phyloP scores from a whole-genome alignment of 2,888 invertebrate species.

The Micropterix aruncella region DNA sequence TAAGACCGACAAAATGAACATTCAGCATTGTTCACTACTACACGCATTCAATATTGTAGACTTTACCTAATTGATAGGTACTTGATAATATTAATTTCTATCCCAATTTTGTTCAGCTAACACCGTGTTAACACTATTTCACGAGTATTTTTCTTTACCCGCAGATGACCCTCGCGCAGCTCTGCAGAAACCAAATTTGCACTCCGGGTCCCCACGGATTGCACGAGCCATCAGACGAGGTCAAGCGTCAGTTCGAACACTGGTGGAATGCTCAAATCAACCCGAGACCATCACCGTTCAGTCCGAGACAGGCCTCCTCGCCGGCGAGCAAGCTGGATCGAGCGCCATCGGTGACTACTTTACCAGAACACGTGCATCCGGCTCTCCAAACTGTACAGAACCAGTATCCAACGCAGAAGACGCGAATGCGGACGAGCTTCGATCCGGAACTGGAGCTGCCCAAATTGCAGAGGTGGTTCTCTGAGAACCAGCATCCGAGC shows the following conservation, averaged over 20 bases:
- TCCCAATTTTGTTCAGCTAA: no score
- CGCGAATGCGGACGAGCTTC: slow-evolving; percentile 91
- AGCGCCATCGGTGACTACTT: slow-evolving; percentile 29
- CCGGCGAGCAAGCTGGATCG: slow-evolving; percentile 37
- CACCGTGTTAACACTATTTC: no score
- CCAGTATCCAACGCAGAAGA: slow-evolving; percentile 73
- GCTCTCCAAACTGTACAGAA: slow-evolving; percentile 63
- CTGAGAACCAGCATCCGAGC: slow-evolving; percentile 93
- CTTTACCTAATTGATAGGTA: no score
- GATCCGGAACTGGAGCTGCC: slow-evolving; percentile 95
- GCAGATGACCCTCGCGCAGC: slow-evolving; percentile 67
- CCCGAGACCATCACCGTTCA: slow-evolving; percentile 38
- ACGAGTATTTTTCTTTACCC: slow-evolving; percentile 16
- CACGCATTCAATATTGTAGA: no score
- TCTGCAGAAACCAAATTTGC: slow-evolving; percentile 65
- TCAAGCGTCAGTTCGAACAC: slow-evolving; percentile 77
- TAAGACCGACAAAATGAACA: no score
- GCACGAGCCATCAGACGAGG: slow-evolving; percentile 69
- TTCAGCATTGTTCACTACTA: no score
- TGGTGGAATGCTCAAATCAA: slow-evolving; percentile 76
- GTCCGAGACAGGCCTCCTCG: slow-evolving; percentile 33
- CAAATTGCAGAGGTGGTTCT: slow-evolving; percentile 92
- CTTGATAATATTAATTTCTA: no score
- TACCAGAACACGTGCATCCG: slow-evolving; percentile 50
- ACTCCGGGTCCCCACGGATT: slow-evolving; percentile 47